phyloP scores from a whole-genome alignment of 1,140 invertebrate species.

The Aphelinus atriplicis region DNA sequence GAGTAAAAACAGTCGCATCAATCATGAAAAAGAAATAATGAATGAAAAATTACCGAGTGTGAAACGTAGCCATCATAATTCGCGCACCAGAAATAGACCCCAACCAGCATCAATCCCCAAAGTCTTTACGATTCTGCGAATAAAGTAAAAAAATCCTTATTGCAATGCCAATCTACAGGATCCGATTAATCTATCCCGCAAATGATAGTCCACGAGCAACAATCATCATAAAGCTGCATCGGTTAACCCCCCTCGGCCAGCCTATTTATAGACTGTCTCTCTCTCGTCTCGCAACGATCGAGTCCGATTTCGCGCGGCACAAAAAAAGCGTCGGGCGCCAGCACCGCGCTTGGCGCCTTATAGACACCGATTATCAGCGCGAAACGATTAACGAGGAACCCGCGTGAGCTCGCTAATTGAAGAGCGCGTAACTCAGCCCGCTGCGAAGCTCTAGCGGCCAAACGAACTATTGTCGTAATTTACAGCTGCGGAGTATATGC shows the following conservation, averaged over 20 bases:
- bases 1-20: too few species aligned
- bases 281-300: neutral
- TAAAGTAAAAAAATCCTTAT: too few species aligned
- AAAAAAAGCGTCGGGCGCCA: neutral
- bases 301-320: neutral
- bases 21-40: too few species aligned
- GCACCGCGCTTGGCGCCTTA: neutral
- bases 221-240: conserved; percentile 16
- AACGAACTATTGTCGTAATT: conserved; percentile 19
- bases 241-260: neutral
- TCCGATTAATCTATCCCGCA: neutral
- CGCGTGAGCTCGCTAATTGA: neutral
- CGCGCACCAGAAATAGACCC: too few species aligned
- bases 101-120: too few species aligned
- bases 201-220: conserved; percentile 18
- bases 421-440: neutral
- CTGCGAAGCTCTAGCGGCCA: neutral
- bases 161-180: too few species aligned
- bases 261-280: conserved; percentile 24
- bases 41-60: too few species aligned
- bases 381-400: conserved; percentile 21
- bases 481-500: neutral
- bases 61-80: too few species aligned
- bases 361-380: conserved; percentile 12
- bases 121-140: too few species aligned